Evolutionary conservation across 1,140 invertebrate genomes (phyloP).

Genomic region (Achroia grisella): DNA sequence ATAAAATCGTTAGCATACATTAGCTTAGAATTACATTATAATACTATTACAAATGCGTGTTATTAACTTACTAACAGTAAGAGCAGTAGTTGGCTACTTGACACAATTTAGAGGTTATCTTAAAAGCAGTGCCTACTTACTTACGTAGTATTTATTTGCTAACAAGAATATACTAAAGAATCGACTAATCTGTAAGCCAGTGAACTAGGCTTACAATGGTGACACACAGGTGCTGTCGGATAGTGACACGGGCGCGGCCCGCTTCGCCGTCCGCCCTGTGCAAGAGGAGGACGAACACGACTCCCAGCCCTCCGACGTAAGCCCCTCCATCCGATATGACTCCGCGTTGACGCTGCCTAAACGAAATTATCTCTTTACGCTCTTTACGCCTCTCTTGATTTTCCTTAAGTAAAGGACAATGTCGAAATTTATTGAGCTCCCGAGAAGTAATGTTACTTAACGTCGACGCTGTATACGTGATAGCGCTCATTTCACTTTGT

Average conservation of each 20-base stretch:
- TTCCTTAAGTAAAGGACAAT: not conserved
- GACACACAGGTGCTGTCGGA: conserved; percentile 63
- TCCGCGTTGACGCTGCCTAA: conserved; percentile 16
- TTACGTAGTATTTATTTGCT: too few species aligned
- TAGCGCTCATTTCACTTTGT: not conserved
- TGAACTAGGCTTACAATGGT: conserved; percentile 7
- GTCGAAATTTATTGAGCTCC: not conserved
- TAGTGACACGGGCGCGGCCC: conserved; percentile 59
- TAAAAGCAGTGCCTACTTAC: too few species aligned
- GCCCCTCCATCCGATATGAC: conserved; percentile 23
- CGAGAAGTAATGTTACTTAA: not conserved
- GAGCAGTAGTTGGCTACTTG: too few species aligned
- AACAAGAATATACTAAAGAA: too few species aligned
- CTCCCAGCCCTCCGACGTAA: conserved; percentile 65
- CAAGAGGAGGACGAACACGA: conserved; percentile 63
- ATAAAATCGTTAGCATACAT: too few species aligned
- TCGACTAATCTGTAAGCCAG: too few species aligned
- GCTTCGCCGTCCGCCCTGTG: conserved; percentile 59
- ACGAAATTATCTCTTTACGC: not conserved
- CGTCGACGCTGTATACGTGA: not conserved
- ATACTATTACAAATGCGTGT: too few species aligned
- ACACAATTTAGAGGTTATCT: too few species aligned
- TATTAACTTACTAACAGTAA: too few species aligned
- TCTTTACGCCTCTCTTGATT: not conserved
- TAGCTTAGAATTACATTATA: too few species aligned